These are phyloP conservation scores for Philereme transversata DNA, from an alignment of 2,888 invertebrate species.

Conservation along the genomic window DNA sequence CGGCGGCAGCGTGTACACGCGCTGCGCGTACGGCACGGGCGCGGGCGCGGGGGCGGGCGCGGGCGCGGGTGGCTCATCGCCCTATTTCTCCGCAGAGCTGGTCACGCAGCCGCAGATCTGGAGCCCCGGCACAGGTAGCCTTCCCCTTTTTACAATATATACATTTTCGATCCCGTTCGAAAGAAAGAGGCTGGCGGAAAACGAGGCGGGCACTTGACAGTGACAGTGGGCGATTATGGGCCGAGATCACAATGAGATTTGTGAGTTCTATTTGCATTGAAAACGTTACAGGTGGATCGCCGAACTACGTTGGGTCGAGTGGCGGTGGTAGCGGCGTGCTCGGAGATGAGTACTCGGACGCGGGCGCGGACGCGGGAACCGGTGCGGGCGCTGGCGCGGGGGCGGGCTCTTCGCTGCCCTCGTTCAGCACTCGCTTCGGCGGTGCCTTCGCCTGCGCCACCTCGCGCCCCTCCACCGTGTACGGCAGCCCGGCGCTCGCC, in stretches of 20 bases:
- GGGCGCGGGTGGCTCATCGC: slow-evolving; percentile 48
- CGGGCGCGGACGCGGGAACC: slow-evolving; percentile 40
- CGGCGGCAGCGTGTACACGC: slow-evolving; percentile 57
- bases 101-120: slow-evolving; percentile 63
- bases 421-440: slow-evolving; percentile 83
- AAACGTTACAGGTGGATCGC: slow-evolving; percentile 58
- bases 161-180: no score
- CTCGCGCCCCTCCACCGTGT: slow-evolving; percentile 60
- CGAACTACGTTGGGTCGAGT: slow-evolving; percentile 52
- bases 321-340: slow-evolving; percentile 49
- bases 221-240: no score
- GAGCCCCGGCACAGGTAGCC: slow-evolving; percentile 61
- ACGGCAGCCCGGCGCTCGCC: slow-evolving; percentile 55
- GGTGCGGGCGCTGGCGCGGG: slow-evolving; percentile 48
- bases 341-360: slow-evolving; percentile 51
- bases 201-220: no score
- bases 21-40: slow-evolving; percentile 59
- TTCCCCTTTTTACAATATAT: not conserved
- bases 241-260: no score
- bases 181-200: no score
- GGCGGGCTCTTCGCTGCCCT: slow-evolving; percentile 74
- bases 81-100: slow-evolving; percentile 66
- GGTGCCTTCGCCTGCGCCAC: slow-evolving; percentile 65
- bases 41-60: slow-evolving; percentile 40
- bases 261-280: not conserved